Evolutionary conservation across 2,797 vertebrate species (phyloP).

Genomic region (Peromyscus melanophrys): DNA sequence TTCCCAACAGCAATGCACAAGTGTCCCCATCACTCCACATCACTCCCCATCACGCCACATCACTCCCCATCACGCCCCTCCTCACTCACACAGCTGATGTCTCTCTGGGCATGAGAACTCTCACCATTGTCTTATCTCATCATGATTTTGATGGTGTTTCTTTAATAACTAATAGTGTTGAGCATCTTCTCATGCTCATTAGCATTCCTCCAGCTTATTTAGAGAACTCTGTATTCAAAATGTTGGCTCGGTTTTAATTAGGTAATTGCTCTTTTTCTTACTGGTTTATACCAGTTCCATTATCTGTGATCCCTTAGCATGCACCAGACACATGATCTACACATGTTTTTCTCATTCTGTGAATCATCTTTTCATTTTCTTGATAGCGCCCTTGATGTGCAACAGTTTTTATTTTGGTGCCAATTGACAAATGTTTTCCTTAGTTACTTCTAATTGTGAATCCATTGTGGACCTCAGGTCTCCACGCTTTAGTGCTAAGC

Average conservation of each 20-base stretch:
- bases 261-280: background rate
- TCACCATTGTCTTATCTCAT: background rate
- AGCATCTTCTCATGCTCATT: background rate
- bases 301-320: background rate
- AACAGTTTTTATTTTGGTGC: background rate
- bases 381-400: background rate
- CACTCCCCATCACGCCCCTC: too few relatives aligned
- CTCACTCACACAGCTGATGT: background rate
- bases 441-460: background rate
- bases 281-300: background rate
- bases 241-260: background rate
- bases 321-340: background rate
- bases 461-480: background rate
- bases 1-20: background rate
- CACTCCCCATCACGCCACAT: background rate
- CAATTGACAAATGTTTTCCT: background rate
- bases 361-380: background rate
- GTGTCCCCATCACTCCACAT: too few relatives aligned
- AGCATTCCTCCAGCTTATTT: background rate
- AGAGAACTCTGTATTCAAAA: background rate
- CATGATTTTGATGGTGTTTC: background rate
- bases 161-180: background rate
- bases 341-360: background rate
- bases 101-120: background rate
- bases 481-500: background rate